Evolutionary conservation across 2,797 vertebrate species (phyloP).

Genomic region (Bradypodion pumilum): DNA sequence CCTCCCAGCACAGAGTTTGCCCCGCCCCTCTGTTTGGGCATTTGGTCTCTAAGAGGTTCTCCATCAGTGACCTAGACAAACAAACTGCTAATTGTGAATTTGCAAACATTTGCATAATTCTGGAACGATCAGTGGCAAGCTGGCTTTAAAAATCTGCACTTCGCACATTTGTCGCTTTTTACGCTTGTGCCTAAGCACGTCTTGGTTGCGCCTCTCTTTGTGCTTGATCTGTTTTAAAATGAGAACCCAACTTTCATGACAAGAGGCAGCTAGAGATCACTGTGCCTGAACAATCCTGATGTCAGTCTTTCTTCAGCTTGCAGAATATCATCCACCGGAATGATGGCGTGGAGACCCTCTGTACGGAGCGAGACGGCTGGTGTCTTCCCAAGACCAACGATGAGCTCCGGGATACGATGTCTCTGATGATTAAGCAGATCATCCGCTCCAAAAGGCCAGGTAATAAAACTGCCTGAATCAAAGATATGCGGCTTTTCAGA

Average conservation of each 20-base stretch:
- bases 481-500: background rate
- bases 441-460: slow-evolving; percentile 83
- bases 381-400: slow-evolving; percentile 89
- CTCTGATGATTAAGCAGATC: slow-evolving; percentile 87
- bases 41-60: too few species aligned
- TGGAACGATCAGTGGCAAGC: too few species aligned
- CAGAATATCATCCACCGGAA: slow-evolving; percentile 83
- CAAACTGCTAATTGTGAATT: too few species aligned
- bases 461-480: slow-evolving; percentile 53
- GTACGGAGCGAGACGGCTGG: slow-evolving; percentile 94
- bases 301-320: slow-evolving; percentile 47
- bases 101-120: too few species aligned
- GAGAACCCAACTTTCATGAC: too few species aligned
- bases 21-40: too few species aligned
- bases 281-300: background rate
- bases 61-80: too few species aligned
- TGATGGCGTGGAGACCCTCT: slow-evolving; percentile 76
- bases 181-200: background rate
- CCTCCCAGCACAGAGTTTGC: too few species aligned
- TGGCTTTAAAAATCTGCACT: background rate
- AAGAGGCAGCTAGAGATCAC: too few species aligned
- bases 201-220: background rate
- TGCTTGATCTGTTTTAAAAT: too few species aligned
- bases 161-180: background rate
- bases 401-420: slow-evolving; percentile 89